Evolutionary conservation across 2,797 vertebrate species (phyloP), one percentile per base, ranked within the genome.

Genomic region (Coregonus ussuriensis): DNA sequence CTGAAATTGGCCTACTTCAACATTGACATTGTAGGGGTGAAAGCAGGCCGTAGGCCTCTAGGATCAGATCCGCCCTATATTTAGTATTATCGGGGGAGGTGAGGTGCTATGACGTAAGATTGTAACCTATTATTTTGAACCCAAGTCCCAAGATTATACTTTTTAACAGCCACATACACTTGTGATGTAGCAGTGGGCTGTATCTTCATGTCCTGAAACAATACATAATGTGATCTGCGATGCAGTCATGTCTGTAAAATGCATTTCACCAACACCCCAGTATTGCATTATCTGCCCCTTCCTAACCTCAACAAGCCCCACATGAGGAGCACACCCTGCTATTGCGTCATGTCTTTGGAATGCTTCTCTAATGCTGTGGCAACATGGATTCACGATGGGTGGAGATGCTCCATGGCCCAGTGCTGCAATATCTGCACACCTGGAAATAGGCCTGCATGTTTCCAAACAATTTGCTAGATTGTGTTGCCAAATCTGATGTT

Each of bases 261-360:
- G 1, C 5, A 62, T 78, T 77, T 79, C 59, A 74, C 74, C 31
- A 14, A 79, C 51, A 37, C 59, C 52, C 74, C 21, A 59, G 63
- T 33, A 15, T 15, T 77, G 84, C 35, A 35, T 59, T 51, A 33
- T 25, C 2, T 0, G 1, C 21, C 66, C 54, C 21, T 16, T 35
- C 29, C 29, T 63, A 33, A 31, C 76, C 77, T 78, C 31, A 53
- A 75, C 68, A 74, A 72, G 80, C 14, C 67, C 71, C 69, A 75
- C 72, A 25, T 76, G 74, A 78, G 76, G 76, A 72, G 52, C 71
- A 82, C 85, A 79, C 86, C 81, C 77, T 68, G 71, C 31, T 81
- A 18, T 82, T 87, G 77, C 2, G 54, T 87, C 78, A 84, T 79
- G 74, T 79, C 71, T 81, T 77, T 81, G 80, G 37, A 47, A 47